Conservation (phyloP, 2,888 invertebrate species). For the Macropis europaea region DNA sequence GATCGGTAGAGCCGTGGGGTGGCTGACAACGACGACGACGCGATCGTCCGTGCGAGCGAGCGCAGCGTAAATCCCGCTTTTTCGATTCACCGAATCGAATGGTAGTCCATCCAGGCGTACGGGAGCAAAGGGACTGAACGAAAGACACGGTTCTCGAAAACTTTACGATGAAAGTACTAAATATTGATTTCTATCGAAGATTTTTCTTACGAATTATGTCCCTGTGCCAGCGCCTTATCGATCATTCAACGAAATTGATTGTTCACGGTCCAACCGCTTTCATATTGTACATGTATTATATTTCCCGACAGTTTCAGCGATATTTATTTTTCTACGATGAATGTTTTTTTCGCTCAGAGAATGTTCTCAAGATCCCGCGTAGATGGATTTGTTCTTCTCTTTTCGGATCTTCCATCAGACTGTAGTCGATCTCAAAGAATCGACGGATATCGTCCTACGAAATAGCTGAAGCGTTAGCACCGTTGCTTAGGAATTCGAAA, state of each 20-base stretch:
- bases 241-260: too few species aligned
- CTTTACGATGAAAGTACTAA: not conserved
- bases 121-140: not conserved
- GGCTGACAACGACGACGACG: too few species aligned
- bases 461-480: too few species aligned
- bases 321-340: not conserved
- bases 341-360: not conserved
- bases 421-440: not conserved
- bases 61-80: too few species aligned
- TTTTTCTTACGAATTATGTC: not conserved
- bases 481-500: too few species aligned
- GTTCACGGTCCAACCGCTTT: not conserved
- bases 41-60: too few species aligned
- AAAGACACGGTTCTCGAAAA: not conserved
- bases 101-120: not conserved
- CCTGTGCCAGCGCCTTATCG: too few species aligned
- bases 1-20: constrained; percentile 18
- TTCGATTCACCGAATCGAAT: not conserved
- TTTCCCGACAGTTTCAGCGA: not conserved
- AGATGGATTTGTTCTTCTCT: not conserved
- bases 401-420: not conserved
- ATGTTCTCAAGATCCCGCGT: not conserved
- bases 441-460: not conserved
- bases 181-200: not conserved
- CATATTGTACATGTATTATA: too few species aligned